Evolutionary conservation across 2,113 vertebrate genomes (phyloP).

Genomic region (Erythrolamprus reginae): DNA sequence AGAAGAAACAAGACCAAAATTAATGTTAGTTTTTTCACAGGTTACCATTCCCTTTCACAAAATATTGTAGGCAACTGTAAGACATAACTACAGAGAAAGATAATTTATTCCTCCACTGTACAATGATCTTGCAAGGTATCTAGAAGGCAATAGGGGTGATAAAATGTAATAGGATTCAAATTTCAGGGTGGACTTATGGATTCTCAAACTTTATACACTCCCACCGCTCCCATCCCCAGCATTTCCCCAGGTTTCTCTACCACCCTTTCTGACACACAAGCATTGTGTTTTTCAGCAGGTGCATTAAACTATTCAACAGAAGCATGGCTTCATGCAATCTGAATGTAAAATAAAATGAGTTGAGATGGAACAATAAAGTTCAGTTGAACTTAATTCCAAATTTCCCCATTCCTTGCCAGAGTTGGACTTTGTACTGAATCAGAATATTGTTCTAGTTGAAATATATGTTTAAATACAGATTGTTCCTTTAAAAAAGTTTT

Average conservation of each 20-base stretch:
- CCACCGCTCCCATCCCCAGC: neutral
- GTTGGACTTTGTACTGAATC: neutral
- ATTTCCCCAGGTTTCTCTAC: too few relatives aligned
- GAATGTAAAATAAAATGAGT: neutral
- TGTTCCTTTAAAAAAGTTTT: neutral
- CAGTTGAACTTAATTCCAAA: neutral
- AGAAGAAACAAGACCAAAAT: neutral
- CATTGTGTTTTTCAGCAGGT: neutral
- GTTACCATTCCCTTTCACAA: neutral
- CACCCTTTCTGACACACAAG: neutral
- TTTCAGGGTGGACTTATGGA: neutral
- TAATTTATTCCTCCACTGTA: neutral
- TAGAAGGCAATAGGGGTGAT: neutral
- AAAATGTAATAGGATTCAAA: neutral
- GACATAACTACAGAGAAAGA: neutral
- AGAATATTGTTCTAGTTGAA: neutral
- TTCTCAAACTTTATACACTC: neutral
- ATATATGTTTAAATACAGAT: neutral
- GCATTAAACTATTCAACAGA: neutral
- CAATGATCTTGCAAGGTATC: neutral
- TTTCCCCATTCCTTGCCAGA: neutral
- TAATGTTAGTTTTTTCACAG: neutral
- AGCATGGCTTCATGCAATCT: neutral
- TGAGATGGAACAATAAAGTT: neutral
- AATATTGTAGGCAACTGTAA: neutral